A percentile compares a stretch with the other conserved stretches of the same genome.
phyloP scores from a whole-genome alignment of 1,140 invertebrate genomes.

The Achatina immaculata region DNA sequence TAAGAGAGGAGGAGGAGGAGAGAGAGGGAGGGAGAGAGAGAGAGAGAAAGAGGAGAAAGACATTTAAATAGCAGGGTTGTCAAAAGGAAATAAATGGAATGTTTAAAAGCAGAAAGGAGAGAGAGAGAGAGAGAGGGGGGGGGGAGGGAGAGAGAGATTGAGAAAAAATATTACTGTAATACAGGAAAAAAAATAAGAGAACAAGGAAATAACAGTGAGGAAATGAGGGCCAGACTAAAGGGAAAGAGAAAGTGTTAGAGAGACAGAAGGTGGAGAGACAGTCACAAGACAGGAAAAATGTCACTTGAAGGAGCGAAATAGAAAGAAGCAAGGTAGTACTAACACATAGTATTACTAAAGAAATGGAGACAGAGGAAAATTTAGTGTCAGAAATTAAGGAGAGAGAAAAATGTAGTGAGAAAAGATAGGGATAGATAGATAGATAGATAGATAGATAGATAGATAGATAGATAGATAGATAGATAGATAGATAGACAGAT shows the following conservation, averaged over 20 bases:
- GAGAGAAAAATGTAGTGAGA: too few relatives aligned
- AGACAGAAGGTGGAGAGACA: conserved; percentile 5
- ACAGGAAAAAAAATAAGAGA: too few relatives aligned
- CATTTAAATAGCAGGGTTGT: neutral
- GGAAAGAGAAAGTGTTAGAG: neutral
- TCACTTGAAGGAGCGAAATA: too few relatives aligned
- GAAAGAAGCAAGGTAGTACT: too few relatives aligned
- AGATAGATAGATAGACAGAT: too few relatives aligned
- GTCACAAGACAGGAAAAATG: neutral
- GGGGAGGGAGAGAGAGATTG: neutral
- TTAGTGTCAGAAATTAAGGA: too few relatives aligned
- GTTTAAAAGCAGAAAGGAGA: neutral
- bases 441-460: neutral
- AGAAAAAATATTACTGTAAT: neutral
- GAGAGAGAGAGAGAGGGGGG: neutral
- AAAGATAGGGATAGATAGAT: too few relatives aligned
- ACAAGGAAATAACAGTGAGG: too few relatives aligned
- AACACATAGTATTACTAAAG: too few relatives aligned
- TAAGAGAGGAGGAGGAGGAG: neutral
- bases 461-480: neutral
- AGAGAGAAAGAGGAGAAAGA: neutral
- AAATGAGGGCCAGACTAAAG: neutral
- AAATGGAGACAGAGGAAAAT: too few relatives aligned
- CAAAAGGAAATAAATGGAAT: neutral
- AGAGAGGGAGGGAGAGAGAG: neutral